Evolutionary conservation across 1,140 invertebrate genomes (phyloP).

Genomic region (Diplogasteroides magnus): DNA sequence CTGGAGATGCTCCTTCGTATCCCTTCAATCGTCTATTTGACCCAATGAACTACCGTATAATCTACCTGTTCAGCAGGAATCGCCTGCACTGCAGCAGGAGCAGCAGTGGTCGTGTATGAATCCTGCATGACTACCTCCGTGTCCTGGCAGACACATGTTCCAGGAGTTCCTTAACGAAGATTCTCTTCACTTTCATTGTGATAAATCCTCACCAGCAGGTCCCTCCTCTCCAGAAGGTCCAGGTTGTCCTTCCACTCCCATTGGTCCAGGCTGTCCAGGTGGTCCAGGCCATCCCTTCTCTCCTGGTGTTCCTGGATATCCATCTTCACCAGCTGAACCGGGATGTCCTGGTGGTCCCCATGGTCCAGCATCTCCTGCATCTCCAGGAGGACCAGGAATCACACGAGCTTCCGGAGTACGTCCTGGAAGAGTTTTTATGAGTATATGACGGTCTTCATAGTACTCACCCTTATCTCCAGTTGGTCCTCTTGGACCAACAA

Average conservation of each 20-base stretch:
- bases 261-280: conserved; percentile 45
- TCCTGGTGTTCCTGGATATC: conserved; percentile 38
- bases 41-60: too few species aligned
- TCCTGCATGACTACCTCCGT: conserved; percentile 49
- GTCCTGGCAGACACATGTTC: conserved; percentile 55
- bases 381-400: conserved; percentile 53
- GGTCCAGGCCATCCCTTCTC: conserved; percentile 53
- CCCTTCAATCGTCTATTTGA: not conserved
- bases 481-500: conserved; percentile 39
- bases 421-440: conserved; percentile 2
- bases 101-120: not conserved
- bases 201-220: conserved; percentile 40
- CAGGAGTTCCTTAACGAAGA: conserved; percentile 44
- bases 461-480: conserved; percentile 41
- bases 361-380: conserved; percentile 48
- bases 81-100: not conserved
- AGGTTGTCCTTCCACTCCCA: conserved; percentile 36
- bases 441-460: not conserved
- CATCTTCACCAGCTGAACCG: conserved; percentile 40
- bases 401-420: conserved; percentile 52
- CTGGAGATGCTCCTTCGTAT: not conserved
- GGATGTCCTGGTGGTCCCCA: conserved; percentile 52
- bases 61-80: not conserved
- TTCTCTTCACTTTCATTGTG: not conserved
- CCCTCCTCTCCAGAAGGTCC: conserved; percentile 48